These are phyloP conservation scores for Anoplius nigerrimus DNA, from an alignment of 2,888 invertebrate genomes.

Conservation along the genomic window DNA sequence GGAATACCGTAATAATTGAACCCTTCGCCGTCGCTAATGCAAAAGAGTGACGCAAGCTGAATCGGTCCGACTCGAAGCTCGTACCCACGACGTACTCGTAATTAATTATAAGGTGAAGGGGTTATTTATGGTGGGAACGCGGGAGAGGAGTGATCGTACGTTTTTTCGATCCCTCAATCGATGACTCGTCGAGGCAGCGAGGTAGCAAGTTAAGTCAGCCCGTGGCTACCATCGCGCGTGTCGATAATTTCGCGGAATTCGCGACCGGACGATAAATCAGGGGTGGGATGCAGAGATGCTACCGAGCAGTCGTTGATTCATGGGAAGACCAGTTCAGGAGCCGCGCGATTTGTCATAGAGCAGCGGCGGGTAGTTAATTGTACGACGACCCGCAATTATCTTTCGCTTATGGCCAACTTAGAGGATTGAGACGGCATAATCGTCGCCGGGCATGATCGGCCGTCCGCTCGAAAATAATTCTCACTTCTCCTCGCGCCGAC, in stretches of 20 bases:
- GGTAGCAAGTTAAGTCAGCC: not conserved
- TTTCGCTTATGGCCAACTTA: constrained; percentile 58
- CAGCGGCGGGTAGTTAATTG: constrained; percentile 51
- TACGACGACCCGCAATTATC: constrained; percentile 52
- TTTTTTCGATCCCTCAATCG: constrained; percentile 22
- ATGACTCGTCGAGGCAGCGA: not conserved
- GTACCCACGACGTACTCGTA: too few relatives aligned
- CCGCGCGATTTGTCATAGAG: constrained; percentile 63
- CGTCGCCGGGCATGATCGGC: constrained; percentile 34
- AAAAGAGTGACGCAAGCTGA: too few relatives aligned
- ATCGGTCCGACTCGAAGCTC: too few relatives aligned
- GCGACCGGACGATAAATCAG: constrained; percentile 61
- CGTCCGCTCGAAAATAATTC: constrained; percentile 30
- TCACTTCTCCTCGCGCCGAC: not conserved
- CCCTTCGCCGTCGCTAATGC: too few relatives aligned
- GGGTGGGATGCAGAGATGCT: constrained; percentile 52
- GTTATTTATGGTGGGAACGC: too few relatives aligned
- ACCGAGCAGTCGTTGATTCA: constrained; percentile 30
- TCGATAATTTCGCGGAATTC: constrained; percentile 50
- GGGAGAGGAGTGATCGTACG: constrained; percentile 7
- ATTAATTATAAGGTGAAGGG: too few relatives aligned
- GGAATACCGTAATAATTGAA: too few relatives aligned
- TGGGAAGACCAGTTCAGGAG: constrained; percentile 52
- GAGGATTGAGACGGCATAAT: constrained; percentile 56
- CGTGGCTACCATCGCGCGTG: constrained; percentile 12